Percentiles rank a stretch among this genome's conserved stretches.
These are phyloP conservation scores for Oxyruncus cristatus DNA, from an alignment of 2,113 vertebrate species.

Conservation along the genomic window DNA sequence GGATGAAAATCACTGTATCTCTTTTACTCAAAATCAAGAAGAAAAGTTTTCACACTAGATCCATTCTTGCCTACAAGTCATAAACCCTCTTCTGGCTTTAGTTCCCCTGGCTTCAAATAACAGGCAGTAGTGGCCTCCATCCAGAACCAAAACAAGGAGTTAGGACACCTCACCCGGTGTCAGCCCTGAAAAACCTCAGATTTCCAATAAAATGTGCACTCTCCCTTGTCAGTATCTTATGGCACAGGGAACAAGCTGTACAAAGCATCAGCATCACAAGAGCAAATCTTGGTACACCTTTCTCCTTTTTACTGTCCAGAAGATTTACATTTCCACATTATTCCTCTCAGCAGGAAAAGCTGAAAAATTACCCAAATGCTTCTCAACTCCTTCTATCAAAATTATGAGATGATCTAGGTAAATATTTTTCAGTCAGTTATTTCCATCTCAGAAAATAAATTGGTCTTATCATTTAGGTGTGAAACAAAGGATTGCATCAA, in stretches of 20 bases:
- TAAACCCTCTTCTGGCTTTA: background rate
- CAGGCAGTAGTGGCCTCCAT: background rate
- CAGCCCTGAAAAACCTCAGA: background rate
- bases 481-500: background rate
- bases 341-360: background rate
- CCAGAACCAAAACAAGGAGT: background rate
- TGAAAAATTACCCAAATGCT: background rate
- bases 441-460: background rate
- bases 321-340: background rate
- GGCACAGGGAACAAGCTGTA: background rate
- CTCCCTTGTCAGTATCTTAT: background rate
- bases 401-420: background rate
- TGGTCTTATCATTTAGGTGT: background rate
- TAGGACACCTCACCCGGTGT: background rate
- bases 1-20: background rate
- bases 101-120: background rate
- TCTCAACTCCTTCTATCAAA: background rate
- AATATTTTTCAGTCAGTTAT: background rate
- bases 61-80: background rate
- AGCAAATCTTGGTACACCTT: background rate
- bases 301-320: background rate
- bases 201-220: background rate
- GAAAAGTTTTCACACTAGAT: background rate
- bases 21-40: background rate
- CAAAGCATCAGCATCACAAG: background rate